Percentiles rank a stretch among this genome's conserved stretches.
phyloP scores from a whole-genome alignment of 2,113 vertebrate genomes.

The Misgurnus mizolepis region DNA sequence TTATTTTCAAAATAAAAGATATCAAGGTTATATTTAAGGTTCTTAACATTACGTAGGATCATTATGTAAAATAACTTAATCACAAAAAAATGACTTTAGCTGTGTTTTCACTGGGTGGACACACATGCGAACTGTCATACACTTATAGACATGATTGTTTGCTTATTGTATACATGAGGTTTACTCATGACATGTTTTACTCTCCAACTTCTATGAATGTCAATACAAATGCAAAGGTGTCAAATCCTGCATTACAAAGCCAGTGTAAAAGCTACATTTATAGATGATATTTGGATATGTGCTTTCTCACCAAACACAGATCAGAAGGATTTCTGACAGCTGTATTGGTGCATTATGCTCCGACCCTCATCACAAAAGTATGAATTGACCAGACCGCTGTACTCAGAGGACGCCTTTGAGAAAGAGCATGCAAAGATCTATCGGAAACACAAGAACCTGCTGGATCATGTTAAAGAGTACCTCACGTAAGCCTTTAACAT shows the following conservation, averaged over 20 bases:
- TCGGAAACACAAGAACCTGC: conserved; percentile 79
- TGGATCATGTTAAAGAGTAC: conserved; percentile 79
- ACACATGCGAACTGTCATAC: background rate
- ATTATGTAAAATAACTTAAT: too few relatives aligned
- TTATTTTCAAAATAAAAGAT: too few relatives aligned
- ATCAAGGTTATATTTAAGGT: too few relatives aligned
- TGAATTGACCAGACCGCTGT: conserved; percentile 82
- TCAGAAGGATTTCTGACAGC: conserved; percentile 25
- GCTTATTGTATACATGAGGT: background rate
- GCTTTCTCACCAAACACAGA: conserved; percentile 32
- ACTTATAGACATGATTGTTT: background rate
- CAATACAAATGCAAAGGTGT: conserved; percentile 16
- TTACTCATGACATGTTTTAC: background rate
- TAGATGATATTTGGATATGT: background rate
- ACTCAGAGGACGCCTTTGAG: conserved; percentile 82
- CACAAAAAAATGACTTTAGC: too few relatives aligned
- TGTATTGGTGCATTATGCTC: conserved; percentile 70
- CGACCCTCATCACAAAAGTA: conserved; percentile 81
- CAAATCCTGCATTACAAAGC: background rate
- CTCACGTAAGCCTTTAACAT: conserved; percentile 78
- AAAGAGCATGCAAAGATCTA: conserved; percentile 79
- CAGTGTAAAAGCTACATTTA: background rate
- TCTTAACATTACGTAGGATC: too few relatives aligned
- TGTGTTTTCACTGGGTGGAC: too few relatives aligned
- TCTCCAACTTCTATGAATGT: background rate